These are phyloP conservation scores for Anabas testudineus DNA, from an alignment of 2,797 vertebrate species.

Conservation along the genomic window DNA sequence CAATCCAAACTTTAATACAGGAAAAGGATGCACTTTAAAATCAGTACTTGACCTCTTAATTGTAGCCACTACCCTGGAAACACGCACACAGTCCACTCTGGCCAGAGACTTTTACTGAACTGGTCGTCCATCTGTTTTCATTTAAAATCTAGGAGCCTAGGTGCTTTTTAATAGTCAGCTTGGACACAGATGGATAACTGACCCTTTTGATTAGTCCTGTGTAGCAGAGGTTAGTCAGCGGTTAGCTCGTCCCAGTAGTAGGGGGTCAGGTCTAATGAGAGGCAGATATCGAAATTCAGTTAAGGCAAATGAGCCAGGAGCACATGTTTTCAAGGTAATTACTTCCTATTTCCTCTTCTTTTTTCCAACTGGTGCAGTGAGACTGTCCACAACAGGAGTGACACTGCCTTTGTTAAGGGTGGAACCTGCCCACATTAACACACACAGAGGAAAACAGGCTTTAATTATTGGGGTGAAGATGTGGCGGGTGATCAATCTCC, in stretches of 20 bases:
- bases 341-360: conserved; percentile 78
- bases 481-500: conserved; percentile 79
- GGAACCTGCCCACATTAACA: conserved; percentile 31
- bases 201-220: conserved; percentile 75
- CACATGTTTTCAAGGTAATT: conserved; percentile 88
- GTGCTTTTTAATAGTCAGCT: conserved; percentile 49
- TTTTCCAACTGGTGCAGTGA: conserved; percentile 66
- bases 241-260: conserved; percentile 75
- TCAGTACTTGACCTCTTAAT: conserved; percentile 44
- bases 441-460: conserved; percentile 56
- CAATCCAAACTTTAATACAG: conserved; percentile 4
- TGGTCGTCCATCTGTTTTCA: conserved; percentile 56
- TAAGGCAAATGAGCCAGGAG: conserved; percentile 87
- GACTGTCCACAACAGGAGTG: conserved; percentile 56
- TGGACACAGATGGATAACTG: conserved; percentile 63
- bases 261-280: conserved; percentile 82
- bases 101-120: conserved; percentile 20
- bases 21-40: conserved; percentile 17
- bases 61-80: conserved; percentile 19
- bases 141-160: conserved; percentile 35
- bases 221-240: conserved; percentile 59
- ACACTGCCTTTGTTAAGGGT: conserved; percentile 77
- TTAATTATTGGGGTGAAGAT: conserved; percentile 73
- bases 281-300: conserved; percentile 90
- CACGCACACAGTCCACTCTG: conserved; percentile 2